A percentile compares a stretch with the other conserved stretches of the same genome.
Conservation (phyloP, 2,888 invertebrate genomes). For the Monoplex corrugatus region DNA sequence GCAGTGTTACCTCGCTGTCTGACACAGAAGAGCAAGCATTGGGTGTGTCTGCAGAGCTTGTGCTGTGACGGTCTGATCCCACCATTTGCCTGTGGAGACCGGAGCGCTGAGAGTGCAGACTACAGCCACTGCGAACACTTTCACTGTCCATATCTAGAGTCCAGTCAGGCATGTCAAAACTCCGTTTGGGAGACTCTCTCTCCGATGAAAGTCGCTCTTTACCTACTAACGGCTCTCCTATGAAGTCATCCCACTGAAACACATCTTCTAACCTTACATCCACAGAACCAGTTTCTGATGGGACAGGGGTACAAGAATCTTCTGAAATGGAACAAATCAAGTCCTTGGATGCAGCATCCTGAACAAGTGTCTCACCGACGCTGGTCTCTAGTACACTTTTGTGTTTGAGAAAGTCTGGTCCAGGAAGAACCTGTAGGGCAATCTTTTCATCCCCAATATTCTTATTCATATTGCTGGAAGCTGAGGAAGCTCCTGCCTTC, state of each 20-base stretch:
- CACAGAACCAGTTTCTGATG: slow-evolving; percentile 63
- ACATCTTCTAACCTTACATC: slow-evolving; percentile 67
- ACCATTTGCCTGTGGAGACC: neutral
- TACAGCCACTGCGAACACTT: slow-evolving; percentile 52
- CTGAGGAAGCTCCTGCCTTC: slow-evolving; percentile 17
- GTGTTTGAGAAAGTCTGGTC: slow-evolving; percentile 73
- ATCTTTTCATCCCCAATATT: slow-evolving; percentile 54
- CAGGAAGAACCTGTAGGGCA: slow-evolving; percentile 63
- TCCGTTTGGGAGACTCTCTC: slow-evolving; percentile 36
- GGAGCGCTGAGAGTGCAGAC: slow-evolving; percentile 46
- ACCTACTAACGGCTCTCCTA: slow-evolving; percentile 72
- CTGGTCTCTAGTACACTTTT: slow-evolving; percentile 65
- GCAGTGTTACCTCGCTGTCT: slow-evolving; percentile 51
- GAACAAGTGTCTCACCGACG: slow-evolving; percentile 62
- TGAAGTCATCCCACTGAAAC: slow-evolving; percentile 77
- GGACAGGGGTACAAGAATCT: slow-evolving; percentile 48
- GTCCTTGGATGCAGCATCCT: slow-evolving; percentile 73
- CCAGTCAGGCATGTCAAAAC: slow-evolving; percentile 58
- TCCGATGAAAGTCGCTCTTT: slow-evolving; percentile 54
- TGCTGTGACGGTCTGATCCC: slow-evolving; percentile 33
- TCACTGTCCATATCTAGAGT: slow-evolving; percentile 55
- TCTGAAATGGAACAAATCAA: slow-evolving; percentile 39
- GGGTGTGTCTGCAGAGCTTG: slow-evolving; percentile 14
- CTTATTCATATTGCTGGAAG: slow-evolving; percentile 3
- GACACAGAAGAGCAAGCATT: slow-evolving; percentile 46